A percentile compares a stretch with the other conserved stretches of the same genome.
These are phyloP conservation scores for Melanchra persicariae DNA, from an alignment of 2,888 invertebrate species.

Conservation along the genomic window DNA sequence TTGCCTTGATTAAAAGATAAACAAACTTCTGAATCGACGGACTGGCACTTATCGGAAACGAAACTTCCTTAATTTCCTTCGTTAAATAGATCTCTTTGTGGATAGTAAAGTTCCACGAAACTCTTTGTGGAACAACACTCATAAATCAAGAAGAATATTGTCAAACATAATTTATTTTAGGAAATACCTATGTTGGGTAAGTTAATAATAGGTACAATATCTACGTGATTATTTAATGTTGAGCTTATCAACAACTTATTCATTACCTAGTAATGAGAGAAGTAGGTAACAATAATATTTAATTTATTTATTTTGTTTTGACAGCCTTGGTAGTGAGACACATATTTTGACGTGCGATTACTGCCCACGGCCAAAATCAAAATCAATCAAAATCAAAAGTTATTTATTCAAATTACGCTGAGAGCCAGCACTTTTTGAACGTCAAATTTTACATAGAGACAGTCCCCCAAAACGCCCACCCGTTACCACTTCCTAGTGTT, in stretches of 20 bases:
- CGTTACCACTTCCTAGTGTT: too few species aligned
- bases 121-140: slow-evolving; percentile 59
- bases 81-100: slow-evolving; percentile 67
- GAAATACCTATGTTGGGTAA: background rate
- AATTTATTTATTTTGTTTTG: background rate
- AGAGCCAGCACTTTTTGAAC: too few species aligned
- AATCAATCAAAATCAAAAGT: too few species aligned
- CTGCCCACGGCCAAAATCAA: too few species aligned
- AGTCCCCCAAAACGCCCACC: too few species aligned
- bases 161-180: slow-evolving; percentile 40
- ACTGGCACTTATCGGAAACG: slow-evolving; percentile 61
- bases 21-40: slow-evolving; percentile 50
- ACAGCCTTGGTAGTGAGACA: background rate
- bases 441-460: too few species aligned
- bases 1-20: slow-evolving; percentile 53
- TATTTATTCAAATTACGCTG: too few species aligned
- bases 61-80: slow-evolving; percentile 73
- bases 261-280: background rate
- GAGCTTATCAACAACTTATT: slow-evolving; percentile 1
- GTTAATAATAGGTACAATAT: slow-evolving; percentile 11
- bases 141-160: slow-evolving; percentile 48
- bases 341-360: too few species aligned
- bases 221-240: slow-evolving; percentile 10
- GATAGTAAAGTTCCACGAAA: slow-evolving; percentile 63
- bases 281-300: background rate